These are phyloP conservation scores for Ceratothoa steindachneri DNA, from an alignment of 2,888 invertebrate genomes.

Conservation along the genomic window DNA sequence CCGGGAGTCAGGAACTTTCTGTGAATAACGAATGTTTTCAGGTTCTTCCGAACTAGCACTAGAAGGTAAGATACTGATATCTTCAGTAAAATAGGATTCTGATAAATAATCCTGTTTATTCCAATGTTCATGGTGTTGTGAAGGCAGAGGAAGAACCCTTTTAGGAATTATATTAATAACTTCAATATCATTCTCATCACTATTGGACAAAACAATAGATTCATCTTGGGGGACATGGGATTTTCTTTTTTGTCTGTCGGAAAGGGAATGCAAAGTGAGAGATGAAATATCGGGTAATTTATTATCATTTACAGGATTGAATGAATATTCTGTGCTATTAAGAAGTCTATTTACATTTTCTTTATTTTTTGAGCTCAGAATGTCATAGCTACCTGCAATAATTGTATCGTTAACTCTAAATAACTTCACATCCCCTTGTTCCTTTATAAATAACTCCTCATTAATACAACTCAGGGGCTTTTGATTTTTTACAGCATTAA, in stretches of 20 bases:
- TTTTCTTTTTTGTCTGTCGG: conserved; percentile 2
- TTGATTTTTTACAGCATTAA: conserved; percentile 26
- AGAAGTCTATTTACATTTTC: background rate
- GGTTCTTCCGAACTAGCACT: no score
- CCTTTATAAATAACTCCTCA: conserved; percentile 4
- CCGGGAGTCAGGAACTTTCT: no score
- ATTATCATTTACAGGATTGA: background rate
- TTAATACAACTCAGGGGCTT: conserved; percentile 16
- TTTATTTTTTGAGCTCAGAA: background rate
- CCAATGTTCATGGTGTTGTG: no score
- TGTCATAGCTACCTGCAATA: conserved; percentile 28
- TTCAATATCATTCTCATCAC: background rate
- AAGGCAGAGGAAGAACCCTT: no score
- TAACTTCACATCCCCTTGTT: background rate
- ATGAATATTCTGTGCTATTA: conserved; percentile 22
- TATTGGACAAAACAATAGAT: background rate
- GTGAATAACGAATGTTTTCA: no score
- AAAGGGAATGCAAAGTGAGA: conserved; percentile 5
- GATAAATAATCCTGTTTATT: no score
- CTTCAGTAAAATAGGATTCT: conserved; percentile 29
- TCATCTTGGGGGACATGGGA: no score
- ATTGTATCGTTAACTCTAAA: conserved; percentile 26
- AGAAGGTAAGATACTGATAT: conserved; percentile 20
- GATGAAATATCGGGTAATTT: conserved; percentile 26
- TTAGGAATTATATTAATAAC: background rate